Conservation (phyloP, 2,113 vertebrate genomes). For the Microtus richardsoni region DNA sequence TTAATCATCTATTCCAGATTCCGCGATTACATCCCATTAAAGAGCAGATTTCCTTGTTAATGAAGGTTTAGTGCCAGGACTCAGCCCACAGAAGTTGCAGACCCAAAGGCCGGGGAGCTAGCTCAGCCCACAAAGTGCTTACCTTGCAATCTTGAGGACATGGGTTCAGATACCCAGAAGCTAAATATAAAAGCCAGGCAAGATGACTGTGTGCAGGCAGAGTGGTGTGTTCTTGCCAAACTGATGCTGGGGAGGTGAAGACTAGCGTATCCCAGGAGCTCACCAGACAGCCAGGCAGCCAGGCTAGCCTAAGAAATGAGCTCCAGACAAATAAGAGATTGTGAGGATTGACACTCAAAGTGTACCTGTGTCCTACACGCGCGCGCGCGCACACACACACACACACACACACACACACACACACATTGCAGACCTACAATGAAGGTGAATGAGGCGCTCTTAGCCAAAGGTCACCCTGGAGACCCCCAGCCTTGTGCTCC, state of each 20-base stretch:
- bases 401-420: neutral
- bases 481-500: neutral
- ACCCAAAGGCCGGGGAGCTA: neutral
- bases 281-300: neutral
- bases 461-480: accelerated
- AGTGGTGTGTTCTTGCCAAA: neutral
- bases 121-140: neutral
- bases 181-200: neutral
- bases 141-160: neutral
- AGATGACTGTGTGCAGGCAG: neutral
- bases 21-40: slow-evolving; percentile 69
- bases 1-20: slow-evolving; percentile 58
- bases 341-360: neutral
- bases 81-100: neutral
- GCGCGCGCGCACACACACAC: neutral
- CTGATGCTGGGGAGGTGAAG: neutral
- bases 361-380: neutral
- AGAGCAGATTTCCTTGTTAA: slow-evolving; percentile 68
- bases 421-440: neutral
- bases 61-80: neutral
- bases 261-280: neutral
- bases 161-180: neutral
- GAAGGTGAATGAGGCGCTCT: accelerated
- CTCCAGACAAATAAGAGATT: neutral
- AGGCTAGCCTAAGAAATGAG: neutral